Evolutionary conservation across 1,140 invertebrate genomes (phyloP).

Genomic region (Drosophila littoralis): DNA sequence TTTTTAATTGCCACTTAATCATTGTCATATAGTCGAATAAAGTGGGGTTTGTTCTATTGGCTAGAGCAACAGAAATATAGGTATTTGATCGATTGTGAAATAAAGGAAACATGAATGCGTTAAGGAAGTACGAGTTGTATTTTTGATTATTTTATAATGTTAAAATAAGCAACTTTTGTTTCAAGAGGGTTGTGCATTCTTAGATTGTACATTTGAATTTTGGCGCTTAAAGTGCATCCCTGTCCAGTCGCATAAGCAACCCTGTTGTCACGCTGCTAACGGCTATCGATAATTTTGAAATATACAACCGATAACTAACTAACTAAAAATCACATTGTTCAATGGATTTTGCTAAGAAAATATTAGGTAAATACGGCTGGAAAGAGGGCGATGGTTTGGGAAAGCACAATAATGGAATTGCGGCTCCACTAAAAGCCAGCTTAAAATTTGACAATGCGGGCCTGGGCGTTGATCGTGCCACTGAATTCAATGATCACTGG

Average conservation of each 20-base stretch:
- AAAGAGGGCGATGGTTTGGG: constrained; percentile 92
- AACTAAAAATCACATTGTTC: constrained; percentile 9
- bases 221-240: not conserved
- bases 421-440: constrained; percentile 89
- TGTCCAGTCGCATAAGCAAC: not conserved
- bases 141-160: not conserved
- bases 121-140: constrained; percentile 18
- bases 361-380: constrained; percentile 89
- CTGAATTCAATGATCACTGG: constrained; percentile 91
- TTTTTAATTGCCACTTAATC: constrained; percentile 63
- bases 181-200: not conserved
- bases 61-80: constrained; percentile 32
- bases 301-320: constrained; percentile 11
- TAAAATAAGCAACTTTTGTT: not conserved
- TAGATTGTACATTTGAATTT: constrained; percentile 6
- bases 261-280: not conserved
- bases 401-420: constrained; percentile 90
- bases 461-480: constrained; percentile 89
- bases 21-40: constrained; percentile 50
- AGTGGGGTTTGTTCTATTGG: constrained; percentile 41
- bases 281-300: constrained; percentile 17
- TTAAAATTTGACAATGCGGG: constrained; percentile 91
- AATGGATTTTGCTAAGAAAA: constrained; percentile 87
- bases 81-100: constrained; percentile 54
- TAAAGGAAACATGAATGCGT: constrained; percentile 71